These are phyloP conservation scores for Echinometra lucunter DNA, from an alignment of 53 echinoderm and acorn worm genomes.

Conservation along the genomic window DNA sequence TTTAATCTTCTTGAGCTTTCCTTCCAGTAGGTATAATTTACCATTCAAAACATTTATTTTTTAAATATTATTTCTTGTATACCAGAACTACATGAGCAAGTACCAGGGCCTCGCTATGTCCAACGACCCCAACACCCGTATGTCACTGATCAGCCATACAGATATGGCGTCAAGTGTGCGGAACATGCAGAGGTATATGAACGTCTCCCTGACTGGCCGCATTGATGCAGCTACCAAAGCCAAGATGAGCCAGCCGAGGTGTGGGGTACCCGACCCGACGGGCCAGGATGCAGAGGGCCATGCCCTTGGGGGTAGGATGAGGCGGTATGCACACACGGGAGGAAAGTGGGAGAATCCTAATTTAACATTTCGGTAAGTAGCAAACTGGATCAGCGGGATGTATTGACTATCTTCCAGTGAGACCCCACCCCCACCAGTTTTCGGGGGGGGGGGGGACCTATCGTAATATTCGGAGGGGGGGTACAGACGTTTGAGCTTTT, in stretches of 20 bases:
- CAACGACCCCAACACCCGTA: conserved; percentile 55
- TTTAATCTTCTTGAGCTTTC: background rate
- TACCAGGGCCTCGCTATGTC: conserved; percentile 71
- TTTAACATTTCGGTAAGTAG: conserved; percentile 82
- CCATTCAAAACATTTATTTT: too few relatives aligned
- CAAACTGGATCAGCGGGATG: too few relatives aligned
- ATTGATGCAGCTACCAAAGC: conserved; percentile 78
- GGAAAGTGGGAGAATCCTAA: conserved; percentile 78
- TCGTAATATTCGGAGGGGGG: too few relatives aligned
- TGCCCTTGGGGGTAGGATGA: conserved; percentile 83
- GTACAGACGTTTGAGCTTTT: too few relatives aligned
- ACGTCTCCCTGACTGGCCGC: conserved; percentile 77
- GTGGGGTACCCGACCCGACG: conserved; percentile 94
- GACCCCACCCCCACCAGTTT: too few relatives aligned
- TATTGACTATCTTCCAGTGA: too few relatives aligned
- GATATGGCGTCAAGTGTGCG: conserved; percentile 77
- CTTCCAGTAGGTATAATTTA: background rate
- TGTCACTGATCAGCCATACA: conserved; percentile 60
- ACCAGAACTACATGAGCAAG: conserved; percentile 73
- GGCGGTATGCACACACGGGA: conserved; percentile 85
- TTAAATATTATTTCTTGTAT: background rate
- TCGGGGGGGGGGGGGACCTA: too few relatives aligned
- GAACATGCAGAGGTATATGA: conserved; percentile 83
- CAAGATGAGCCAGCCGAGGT: conserved; percentile 79
- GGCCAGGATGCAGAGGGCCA: conserved; percentile 72